Evolutionary conservation across 2,888 invertebrate species (phyloP).

Genomic region (Junonia oenone): DNA sequence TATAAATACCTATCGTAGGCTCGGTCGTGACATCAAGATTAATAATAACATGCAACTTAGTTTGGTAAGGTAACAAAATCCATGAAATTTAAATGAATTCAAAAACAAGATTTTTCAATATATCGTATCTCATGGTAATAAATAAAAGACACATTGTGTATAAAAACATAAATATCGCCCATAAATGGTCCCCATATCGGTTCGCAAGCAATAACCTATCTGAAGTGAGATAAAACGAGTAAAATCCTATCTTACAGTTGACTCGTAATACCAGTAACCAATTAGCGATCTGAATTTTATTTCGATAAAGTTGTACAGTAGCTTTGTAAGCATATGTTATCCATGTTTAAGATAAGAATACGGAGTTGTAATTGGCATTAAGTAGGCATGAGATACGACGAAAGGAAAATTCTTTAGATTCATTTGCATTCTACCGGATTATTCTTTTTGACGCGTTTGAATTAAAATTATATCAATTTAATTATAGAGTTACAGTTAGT

Average conservation of each 20-base stretch:
- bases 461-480: neutral
- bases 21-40: neutral
- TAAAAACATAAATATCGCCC: slow-evolving; percentile 18
- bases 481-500: neutral
- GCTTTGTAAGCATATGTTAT: slow-evolving; percentile 26
- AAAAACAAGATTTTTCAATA: neutral
- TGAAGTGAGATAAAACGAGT: slow-evolving; percentile 35
- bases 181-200: slow-evolving; percentile 11
- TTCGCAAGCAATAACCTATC: slow-evolving; percentile 33
- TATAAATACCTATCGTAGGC: neutral
- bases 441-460: neutral
- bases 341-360: slow-evolving; percentile 28
- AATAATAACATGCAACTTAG: neutral
- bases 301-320: slow-evolving; percentile 45
- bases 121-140: neutral
- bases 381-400: slow-evolving; percentile 27
- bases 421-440: slow-evolving; percentile 12
- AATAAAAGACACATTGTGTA: neutral
- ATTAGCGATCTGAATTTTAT: slow-evolving; percentile 56
- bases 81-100: too few relatives aligned
- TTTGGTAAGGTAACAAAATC: neutral
- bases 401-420: slow-evolving; percentile 15
- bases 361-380: slow-evolving; percentile 29
- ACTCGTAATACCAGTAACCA: slow-evolving; percentile 50
- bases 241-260: slow-evolving; percentile 45